Evolutionary conservation across 2,888 invertebrate species (phyloP).

Genomic region (Gortyna flavago): DNA sequence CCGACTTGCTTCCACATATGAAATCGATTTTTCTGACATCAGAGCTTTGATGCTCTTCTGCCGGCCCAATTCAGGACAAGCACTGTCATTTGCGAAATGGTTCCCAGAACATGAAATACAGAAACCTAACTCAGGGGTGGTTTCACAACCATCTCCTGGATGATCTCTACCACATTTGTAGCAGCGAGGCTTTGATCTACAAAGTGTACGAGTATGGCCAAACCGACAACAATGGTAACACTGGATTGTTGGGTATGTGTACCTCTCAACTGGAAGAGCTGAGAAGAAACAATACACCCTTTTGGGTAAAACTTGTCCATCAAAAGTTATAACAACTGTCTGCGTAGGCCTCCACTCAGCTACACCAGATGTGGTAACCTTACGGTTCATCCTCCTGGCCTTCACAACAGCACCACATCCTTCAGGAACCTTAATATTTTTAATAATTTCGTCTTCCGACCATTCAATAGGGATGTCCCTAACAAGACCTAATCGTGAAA

Average conservation of each 20-base stretch:
- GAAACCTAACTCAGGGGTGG: neutral
- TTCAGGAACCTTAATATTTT: too few relatives aligned
- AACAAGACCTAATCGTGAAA: too few relatives aligned
- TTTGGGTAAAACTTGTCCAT: neutral
- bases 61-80: neutral
- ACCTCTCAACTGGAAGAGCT: neutral
- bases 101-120: neutral
- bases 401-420: too few relatives aligned
- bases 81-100: neutral
- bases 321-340: too few relatives aligned
- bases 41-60: conserved; percentile 5
- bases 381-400: too few relatives aligned
- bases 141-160: neutral
- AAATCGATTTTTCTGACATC: conserved; percentile 1
- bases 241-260: neutral
- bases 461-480: too few relatives aligned
- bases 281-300: neutral
- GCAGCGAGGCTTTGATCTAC: neutral
- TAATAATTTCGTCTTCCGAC: too few relatives aligned
- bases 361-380: too few relatives aligned
- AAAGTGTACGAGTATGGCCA: neutral
- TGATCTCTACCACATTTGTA: neutral
- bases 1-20: conserved; percentile 7
- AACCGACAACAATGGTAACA: neutral
- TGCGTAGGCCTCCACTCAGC: too few relatives aligned